phyloP scores from a whole-genome alignment of 2,113 vertebrate species.

The Shinisaurus crocodilurus region DNA sequence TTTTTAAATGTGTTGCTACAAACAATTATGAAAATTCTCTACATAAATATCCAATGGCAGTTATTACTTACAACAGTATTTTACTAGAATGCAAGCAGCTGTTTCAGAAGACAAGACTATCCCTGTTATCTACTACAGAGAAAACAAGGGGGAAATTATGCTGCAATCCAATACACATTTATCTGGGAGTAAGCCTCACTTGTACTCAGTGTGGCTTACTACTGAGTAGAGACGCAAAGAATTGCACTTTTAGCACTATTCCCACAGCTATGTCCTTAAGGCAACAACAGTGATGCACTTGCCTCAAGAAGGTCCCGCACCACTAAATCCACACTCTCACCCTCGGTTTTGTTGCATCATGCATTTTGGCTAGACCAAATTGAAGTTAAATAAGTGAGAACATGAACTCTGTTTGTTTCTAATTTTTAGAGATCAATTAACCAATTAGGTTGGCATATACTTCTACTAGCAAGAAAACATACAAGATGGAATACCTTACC shows the following conservation, averaged over 20 bases:
- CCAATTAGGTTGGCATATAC: background rate
- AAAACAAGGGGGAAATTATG: background rate
- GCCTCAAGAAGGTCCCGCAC: background rate
- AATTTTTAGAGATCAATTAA: background rate
- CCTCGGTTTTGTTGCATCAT: background rate
- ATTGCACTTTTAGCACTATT: background rate
- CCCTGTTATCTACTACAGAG: background rate
- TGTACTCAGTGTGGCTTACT: too few relatives aligned
- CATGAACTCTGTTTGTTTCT: background rate
- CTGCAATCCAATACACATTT: too few relatives aligned
- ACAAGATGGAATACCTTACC: background rate
- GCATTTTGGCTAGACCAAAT: too few relatives aligned
- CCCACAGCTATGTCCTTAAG: background rate
- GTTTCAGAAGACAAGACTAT: background rate
- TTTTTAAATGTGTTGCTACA: slow-evolving; percentile 29
- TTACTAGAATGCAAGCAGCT: background rate
- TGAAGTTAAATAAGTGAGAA: too few relatives aligned
- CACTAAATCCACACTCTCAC: too few relatives aligned
- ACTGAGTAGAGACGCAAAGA: background rate
- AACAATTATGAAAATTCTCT: background rate
- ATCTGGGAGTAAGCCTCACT: too few relatives aligned
- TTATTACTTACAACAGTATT: background rate
- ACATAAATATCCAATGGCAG: background rate
- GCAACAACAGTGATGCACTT: too few relatives aligned
- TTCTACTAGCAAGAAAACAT: background rate